Percentiles rank a stretch among this genome's conserved stretches.
These are phyloP conservation scores for Neoaliturus tenellus DNA, from an alignment of 2,888 invertebrate species.

Conservation along the genomic window DNA sequence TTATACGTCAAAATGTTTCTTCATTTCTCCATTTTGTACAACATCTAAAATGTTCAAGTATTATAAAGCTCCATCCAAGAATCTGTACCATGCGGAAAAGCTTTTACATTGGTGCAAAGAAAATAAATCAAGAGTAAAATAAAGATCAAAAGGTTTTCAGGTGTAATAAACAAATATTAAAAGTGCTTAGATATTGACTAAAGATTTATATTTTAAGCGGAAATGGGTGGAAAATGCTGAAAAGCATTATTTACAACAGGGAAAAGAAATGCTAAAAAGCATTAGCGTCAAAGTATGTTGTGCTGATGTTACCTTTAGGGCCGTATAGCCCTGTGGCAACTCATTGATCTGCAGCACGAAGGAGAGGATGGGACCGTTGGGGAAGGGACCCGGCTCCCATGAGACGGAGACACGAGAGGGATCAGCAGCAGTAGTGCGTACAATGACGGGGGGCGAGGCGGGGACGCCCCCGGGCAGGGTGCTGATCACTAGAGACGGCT, in stretches of 20 bases:
- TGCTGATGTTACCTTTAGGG: conserved; percentile 78
- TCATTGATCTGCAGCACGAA: conserved; percentile 86
- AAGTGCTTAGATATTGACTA: no score
- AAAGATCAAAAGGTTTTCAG: no score
- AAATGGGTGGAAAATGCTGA: no score
- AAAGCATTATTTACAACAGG: neutral
- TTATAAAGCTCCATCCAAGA: no score
- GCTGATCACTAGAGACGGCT: conserved; percentile 85
- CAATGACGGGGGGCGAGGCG: conserved; percentile 84
- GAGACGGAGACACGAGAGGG: conserved; percentile 89
- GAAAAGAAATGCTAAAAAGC: neutral
- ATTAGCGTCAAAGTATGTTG: neutral
- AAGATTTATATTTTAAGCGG: no score
- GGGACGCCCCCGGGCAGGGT: conserved; percentile 85
- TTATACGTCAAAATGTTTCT: no score
- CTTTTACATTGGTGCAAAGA: no score
- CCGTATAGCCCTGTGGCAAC: conserved; percentile 76
- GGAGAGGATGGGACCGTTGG: conserved; percentile 91
- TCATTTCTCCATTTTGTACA: no score
- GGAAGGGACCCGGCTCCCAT: conserved; percentile 92
- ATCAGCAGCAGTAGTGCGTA: conserved; percentile 87
- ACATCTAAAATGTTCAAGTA: no score
- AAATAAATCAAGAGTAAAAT: no score
- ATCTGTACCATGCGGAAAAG: no score
- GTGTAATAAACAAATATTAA: no score